Conservation (phyloP, 2,888 invertebrate species). For the Aethes cnicana region DNA sequence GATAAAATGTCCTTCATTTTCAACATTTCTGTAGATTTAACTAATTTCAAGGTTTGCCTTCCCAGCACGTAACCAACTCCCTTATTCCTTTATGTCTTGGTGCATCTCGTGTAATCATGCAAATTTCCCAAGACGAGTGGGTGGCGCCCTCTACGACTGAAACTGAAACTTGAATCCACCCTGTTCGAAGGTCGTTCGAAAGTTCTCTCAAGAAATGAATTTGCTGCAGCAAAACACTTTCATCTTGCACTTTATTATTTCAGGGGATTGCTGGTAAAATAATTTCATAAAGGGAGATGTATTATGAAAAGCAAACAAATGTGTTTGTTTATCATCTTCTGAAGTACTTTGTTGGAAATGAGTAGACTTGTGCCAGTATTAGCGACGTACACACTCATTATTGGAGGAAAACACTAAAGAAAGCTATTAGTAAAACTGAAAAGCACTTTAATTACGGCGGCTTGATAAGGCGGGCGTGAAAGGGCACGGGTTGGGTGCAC, state of each 20-base stretch:
- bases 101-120: slow-evolving; percentile 74
- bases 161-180: slow-evolving; percentile 70
- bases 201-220: slow-evolving; percentile 75
- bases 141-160: slow-evolving; percentile 61
- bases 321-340: background rate
- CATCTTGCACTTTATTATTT: slow-evolving; percentile 55
- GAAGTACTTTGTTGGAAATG: background rate
- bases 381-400: slow-evolving; percentile 21
- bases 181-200: slow-evolving; percentile 77
- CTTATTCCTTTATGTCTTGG: slow-evolving; percentile 47
- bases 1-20: no score
- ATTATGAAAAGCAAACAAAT: slow-evolving; percentile 4
- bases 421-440: slow-evolving; percentile 32
- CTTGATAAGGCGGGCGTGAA: slow-evolving; percentile 68
- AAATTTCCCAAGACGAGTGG: slow-evolving; percentile 70
- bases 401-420: slow-evolving; percentile 16
- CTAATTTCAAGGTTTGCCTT: slow-evolving; percentile 4
- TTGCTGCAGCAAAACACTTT: slow-evolving; percentile 71
- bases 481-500: slow-evolving; percentile 74
- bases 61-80: slow-evolving; percentile 18
- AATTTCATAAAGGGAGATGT: slow-evolving; percentile 4
- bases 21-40: no score
- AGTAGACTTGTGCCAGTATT: slow-evolving; percentile 1
- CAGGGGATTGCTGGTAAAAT: no score
- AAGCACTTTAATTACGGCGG: slow-evolving; percentile 69